Evolutionary conservation across 2,113 vertebrate species (phyloP).

Genomic region (Tinamus guttatus): DNA sequence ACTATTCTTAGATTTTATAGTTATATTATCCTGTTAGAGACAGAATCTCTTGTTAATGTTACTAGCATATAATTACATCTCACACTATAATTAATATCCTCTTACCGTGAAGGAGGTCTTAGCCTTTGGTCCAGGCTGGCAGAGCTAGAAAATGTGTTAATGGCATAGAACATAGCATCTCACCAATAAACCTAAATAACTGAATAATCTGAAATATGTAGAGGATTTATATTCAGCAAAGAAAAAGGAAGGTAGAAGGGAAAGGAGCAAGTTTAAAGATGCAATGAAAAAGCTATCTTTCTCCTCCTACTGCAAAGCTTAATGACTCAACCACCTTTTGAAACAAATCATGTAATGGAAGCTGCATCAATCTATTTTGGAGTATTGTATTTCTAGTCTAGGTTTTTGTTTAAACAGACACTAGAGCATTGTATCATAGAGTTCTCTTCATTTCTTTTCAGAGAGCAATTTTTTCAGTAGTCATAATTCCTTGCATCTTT

Average conservation of each 20-base stretch:
- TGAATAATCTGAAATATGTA: not conserved
- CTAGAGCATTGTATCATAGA: not conserved
- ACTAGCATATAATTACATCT: not conserved
- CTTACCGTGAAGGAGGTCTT: not conserved
- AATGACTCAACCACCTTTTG: not conserved
- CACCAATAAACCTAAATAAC: not conserved
- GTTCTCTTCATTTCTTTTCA: not conserved
- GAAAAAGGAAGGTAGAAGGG: accelerated
- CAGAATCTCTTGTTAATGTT: not conserved
- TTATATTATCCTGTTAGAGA: not conserved
- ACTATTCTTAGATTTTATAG: not conserved
- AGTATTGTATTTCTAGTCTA: not conserved
- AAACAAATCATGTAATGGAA: not conserved
- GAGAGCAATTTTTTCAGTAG: not conserved
- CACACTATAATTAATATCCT: not conserved
- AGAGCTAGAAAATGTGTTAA: not conserved
- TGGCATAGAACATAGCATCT: not conserved
- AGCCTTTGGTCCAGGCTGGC: not conserved
- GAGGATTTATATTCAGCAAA: not conserved
- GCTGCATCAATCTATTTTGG: not conserved
- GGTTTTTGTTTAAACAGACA: not conserved
- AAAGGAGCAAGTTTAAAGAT: not conserved
- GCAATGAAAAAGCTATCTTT: not conserved
- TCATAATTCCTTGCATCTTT: not conserved
- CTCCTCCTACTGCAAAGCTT: not conserved